Conservation (phyloP, 2,888 invertebrate species). For the Drosophila kambysellisi region DNA sequence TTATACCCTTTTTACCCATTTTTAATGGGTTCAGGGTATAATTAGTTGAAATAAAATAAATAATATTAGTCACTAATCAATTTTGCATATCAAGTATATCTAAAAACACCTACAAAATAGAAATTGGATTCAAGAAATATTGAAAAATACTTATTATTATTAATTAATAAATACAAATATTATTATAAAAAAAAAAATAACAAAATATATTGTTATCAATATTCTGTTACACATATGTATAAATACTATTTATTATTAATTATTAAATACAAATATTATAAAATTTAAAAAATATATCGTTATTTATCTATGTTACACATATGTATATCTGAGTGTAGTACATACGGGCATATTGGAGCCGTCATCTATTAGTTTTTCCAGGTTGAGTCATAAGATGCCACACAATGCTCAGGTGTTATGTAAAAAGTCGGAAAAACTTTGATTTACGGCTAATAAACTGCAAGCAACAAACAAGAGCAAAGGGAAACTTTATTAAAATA, state of each 20-base stretch:
- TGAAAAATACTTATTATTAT: too few species aligned
- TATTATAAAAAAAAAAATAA: too few species aligned
- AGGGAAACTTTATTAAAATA: slow-evolving; percentile 77
- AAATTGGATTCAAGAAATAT: too few species aligned
- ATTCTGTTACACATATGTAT: too few species aligned
- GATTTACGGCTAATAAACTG: slow-evolving; percentile 77
- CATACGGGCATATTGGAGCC: background rate
- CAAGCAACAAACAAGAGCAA: slow-evolving; percentile 55
- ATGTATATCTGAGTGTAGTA: background rate
- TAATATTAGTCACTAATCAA: background rate
- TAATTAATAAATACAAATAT: too few species aligned
- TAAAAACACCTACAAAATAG: background rate
- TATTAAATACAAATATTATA: background rate
- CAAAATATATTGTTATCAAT: too few species aligned
- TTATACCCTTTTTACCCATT: too few species aligned
- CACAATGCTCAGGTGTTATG: slow-evolving; percentile 64
- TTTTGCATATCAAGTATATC: too few species aligned
- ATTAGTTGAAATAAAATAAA: background rate
- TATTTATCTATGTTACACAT: background rate
- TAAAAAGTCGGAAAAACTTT: slow-evolving; percentile 44
- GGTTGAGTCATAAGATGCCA: slow-evolving; percentile 58
- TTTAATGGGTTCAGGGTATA: too few species aligned
- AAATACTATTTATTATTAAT: background rate
- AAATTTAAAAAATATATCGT: too few species aligned
- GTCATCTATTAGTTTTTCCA: slow-evolving; percentile 23